Evolutionary conservation across 2,797 vertebrate genomes (phyloP), one percentile per base, ranked within the genome.

Genomic region (Momotus momota): DNA sequence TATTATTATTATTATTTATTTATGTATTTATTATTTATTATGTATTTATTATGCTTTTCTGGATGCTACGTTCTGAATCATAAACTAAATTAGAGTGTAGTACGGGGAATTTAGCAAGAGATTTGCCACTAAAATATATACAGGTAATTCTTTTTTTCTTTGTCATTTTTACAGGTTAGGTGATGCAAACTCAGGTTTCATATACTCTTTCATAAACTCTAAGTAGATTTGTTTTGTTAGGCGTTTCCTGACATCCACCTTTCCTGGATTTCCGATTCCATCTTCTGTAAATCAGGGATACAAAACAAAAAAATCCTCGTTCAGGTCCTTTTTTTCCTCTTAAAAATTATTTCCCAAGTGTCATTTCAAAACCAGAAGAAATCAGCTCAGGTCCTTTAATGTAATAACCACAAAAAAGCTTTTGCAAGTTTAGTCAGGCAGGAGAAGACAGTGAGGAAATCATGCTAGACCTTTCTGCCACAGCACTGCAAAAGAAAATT

Each of bases 121-220:
- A 33, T 48, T 81, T 91, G 43, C 54, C 58, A 66, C 57, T 88
- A 71, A 96, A 60, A 43, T 51, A 41, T 55, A 77, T 55, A 70
- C 52, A 81, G 92, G 8, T 93, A 0, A 58, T 74, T 90, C 20
- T 84, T 18, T 87, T 40, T 65, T 94, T 83, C 27, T 80, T 74
- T 91, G 60, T 66, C 25, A 60, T 5, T 81, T 92, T 96, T 83
- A 79, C 40, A 33, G 46, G 69, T 81, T 69, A 69, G 10, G 7
- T 86, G 64, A 67, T 91, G 45, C 31, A 87, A 83, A 95, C 79
- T 74, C 75, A 70, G 46, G 66, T 94, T 92, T 77, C 22, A 16
- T 60, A n/a, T 11, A n/a, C 10, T 70, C 20, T 72, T 62, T 75
- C 45, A 21, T 72, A 10, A 86, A 3, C 35, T n/a, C 20, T 75